phyloP scores from a whole-genome alignment of 2,888 invertebrate species.

The Kryphioiulus occultus region DNA sequence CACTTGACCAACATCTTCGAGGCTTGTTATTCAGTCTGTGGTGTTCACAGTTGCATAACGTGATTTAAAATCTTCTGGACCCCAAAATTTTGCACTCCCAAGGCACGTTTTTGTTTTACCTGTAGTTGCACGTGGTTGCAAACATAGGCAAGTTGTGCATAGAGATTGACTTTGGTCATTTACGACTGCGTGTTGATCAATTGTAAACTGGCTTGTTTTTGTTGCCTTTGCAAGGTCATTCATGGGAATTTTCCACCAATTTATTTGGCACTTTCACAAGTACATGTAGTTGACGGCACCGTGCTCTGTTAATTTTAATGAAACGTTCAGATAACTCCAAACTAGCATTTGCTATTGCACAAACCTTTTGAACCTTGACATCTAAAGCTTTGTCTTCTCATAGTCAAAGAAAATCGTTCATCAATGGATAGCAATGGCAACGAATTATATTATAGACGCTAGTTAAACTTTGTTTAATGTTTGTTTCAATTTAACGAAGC shows the following conservation, averaged over 20 bases:
- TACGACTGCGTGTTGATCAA: neutral
- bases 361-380: too few relatives aligned
- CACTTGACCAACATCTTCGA: too few relatives aligned
- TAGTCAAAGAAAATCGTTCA: too few relatives aligned
- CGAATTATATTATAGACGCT: too few relatives aligned
- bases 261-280: neutral
- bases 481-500: too few relatives aligned
- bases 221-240: neutral
- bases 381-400: too few relatives aligned
- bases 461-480: too few relatives aligned
- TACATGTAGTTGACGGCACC: neutral
- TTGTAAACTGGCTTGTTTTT: neutral
- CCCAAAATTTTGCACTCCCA: neutral
- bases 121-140: neutral
- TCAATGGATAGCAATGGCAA: too few relatives aligned
- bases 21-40: too few relatives aligned
- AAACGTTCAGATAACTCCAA: too few relatives aligned
- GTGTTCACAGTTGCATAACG: neutral
- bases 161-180: neutral
- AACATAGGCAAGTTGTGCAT: neutral
- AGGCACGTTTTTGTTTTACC: too few relatives aligned
- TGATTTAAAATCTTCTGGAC: neutral
- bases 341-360: too few relatives aligned
- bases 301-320: neutral
- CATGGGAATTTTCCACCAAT: neutral